Base-by-base conservation (phyloP, 2,113 vertebrate species). In the Hypomesus transpacificus region DNA sequence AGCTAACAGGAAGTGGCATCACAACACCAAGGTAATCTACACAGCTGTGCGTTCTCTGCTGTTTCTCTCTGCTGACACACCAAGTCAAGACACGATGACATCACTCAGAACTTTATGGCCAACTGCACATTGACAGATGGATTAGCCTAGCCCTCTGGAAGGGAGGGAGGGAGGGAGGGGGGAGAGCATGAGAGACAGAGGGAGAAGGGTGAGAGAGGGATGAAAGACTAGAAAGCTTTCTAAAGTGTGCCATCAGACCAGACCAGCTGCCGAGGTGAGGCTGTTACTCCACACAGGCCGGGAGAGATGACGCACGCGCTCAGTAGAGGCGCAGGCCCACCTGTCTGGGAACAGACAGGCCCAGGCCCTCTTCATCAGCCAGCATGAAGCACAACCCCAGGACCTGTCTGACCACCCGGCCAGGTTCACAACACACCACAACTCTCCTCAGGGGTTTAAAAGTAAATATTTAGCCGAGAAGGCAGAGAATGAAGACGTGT, bases 211-310 rank as follows among this genome's bases (percentile, higher is more conserved):
- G 39, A 11, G 39, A 9, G 39, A 46, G 39, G 39, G 39, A 7
- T 8, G 39, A 46, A 7, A 46, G 39, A 46, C 24, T 26, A 3
- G n/a, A n/a, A n/a, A 3, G 24, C 11, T 28, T 2, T 14, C 66
- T 68, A n/a, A 3, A 17, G 53, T 20, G 21, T 57, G 51, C 28
- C 66, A 52, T 63, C 20, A 31, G 56, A 76, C 64, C 53, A 59
- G 53, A 8, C 60, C 81, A 66, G 79, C 75, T 83, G 81, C 62
- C 20, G 56, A 85, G 79, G 66, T 20, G 51, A 75, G 74, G 76
- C 54, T 77, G 75, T 79, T 71, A 72, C 71, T 58, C 52, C 66
- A 39, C 39, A 68, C 58, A 73, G 51, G 13, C 65, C 31, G 51
- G 0, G 8, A 17, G 53, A 16, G 21, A 63, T 84, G 82, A 83